phyloP scores from a whole-genome alignment of 2,113 vertebrate genomes.

The Accipiter virgatus region DNA sequence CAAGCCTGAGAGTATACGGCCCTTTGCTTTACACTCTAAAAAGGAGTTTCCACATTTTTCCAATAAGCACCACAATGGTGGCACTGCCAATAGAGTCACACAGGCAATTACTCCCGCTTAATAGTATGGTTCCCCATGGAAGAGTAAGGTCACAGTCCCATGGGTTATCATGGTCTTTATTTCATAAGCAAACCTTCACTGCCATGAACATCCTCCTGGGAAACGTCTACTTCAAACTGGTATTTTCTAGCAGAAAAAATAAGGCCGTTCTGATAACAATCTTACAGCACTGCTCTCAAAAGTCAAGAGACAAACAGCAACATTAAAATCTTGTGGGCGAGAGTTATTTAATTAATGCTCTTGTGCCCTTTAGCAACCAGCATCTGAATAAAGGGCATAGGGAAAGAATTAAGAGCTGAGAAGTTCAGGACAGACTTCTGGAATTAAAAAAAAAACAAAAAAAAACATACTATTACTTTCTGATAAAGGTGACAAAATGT shows the following conservation, averaged over 20 bases:
- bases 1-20: not conserved
- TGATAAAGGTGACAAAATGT: not conserved
- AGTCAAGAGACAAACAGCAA: not conserved
- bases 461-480: not conserved
- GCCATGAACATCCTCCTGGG: not conserved
- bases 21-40: not conserved
- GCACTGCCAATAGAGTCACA: not conserved
- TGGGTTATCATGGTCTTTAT: not conserved
- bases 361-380: not conserved
- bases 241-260: not conserved
- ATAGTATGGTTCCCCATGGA: not conserved
- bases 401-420: not conserved
- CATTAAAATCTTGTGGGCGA: not conserved
- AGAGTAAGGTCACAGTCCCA: not conserved
- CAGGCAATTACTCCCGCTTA: not conserved
- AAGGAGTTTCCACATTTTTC: not conserved
- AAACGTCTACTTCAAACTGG: not conserved
- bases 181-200: not conserved
- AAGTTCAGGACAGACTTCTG: not conserved
- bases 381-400: not conserved
- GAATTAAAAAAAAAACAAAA: not conserved
- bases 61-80: accelerated
- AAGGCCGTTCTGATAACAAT: not conserved
- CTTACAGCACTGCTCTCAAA: not conserved
- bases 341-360: not conserved